Conservation (phyloP, 2,113 vertebrate genomes). For the Chascanopsetta lugubris region DNA sequence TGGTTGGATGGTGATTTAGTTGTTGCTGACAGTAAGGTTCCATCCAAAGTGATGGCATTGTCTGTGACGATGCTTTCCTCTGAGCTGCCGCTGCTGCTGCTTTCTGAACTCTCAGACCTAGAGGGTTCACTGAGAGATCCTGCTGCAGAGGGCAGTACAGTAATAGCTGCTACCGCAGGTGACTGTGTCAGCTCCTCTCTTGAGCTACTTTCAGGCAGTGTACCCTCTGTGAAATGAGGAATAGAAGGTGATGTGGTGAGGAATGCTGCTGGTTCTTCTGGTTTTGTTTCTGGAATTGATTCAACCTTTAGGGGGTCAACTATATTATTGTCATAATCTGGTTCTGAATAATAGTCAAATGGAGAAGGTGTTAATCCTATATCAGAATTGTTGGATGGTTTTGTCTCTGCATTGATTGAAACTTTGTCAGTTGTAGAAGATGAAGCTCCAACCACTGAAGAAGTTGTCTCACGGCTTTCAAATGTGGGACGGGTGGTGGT, state of each 20-base stretch:
- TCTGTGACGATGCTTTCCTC: conserved; percentile 27
- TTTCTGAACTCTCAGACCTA: conserved; percentile 42
- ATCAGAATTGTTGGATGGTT: not conserved
- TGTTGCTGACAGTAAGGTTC: not conserved
- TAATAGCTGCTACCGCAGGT: conserved; percentile 9
- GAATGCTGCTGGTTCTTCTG: not conserved
- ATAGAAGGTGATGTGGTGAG: conserved; percentile 6
- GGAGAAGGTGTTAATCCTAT: not conserved
- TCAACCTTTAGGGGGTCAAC: conserved; percentile 20
- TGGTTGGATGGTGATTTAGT: conserved; percentile 12
- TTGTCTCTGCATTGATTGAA: conserved; percentile 12
- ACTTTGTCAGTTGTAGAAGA: conserved; percentile 8
- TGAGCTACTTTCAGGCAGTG: conserved; percentile 11
- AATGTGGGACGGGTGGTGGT: conserved; percentile 30
- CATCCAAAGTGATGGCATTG: not conserved
- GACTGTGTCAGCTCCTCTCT: conserved; percentile 15
- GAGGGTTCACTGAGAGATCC: conserved; percentile 2
- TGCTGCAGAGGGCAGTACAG: conserved; percentile 11
- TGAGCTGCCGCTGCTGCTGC: conserved; percentile 42
- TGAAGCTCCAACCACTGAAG: not conserved
- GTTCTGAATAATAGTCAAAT: conserved; percentile 11
- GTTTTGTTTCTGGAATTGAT: conserved; percentile 26
- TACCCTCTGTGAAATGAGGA: conserved; percentile 29
- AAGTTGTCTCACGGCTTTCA: conserved; percentile 16
- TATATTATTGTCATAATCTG: conserved; percentile 40